phyloP scores from a whole-genome alignment of 2,113 vertebrate species.

The Microcebus tavaratra region DNA sequence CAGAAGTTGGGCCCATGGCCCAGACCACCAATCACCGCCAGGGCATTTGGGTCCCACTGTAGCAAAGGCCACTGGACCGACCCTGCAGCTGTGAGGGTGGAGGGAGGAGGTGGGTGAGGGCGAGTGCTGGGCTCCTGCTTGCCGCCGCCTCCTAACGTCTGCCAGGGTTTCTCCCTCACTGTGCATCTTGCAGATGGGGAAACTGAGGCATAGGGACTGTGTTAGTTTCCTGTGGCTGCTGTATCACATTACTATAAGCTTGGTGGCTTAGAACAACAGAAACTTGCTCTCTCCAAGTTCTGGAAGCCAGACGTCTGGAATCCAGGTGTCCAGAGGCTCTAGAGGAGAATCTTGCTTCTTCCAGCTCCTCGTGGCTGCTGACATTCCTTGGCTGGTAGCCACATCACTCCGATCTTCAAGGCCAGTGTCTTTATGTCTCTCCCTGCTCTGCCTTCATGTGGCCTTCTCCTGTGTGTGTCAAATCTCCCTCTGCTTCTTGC shows the following conservation, averaged over 20 bases:
- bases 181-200: neutral
- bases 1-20: neutral
- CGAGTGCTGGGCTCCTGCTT: too few species aligned
- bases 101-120: neutral
- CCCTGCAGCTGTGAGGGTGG: accelerated
- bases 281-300: accelerated
- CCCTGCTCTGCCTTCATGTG: accelerated
- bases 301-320: neutral
- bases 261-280: neutral
- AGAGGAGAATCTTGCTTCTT: neutral
- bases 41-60: neutral
- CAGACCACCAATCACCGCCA: neutral
- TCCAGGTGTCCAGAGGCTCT: neutral
- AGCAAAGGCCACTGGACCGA: neutral
- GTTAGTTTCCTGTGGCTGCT: neutral
- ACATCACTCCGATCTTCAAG: neutral
- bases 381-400: too few species aligned
- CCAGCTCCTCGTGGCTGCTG: neutral
- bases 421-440: neutral
- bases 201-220: neutral
- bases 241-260: neutral
- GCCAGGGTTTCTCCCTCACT: neutral
- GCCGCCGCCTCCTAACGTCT: too few species aligned
- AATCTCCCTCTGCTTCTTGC: neutral
- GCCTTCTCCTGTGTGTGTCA: neutral